phyloP scores from a whole-genome alignment of 2,113 vertebrate genomes.

The Anoura caudifer region DNA sequence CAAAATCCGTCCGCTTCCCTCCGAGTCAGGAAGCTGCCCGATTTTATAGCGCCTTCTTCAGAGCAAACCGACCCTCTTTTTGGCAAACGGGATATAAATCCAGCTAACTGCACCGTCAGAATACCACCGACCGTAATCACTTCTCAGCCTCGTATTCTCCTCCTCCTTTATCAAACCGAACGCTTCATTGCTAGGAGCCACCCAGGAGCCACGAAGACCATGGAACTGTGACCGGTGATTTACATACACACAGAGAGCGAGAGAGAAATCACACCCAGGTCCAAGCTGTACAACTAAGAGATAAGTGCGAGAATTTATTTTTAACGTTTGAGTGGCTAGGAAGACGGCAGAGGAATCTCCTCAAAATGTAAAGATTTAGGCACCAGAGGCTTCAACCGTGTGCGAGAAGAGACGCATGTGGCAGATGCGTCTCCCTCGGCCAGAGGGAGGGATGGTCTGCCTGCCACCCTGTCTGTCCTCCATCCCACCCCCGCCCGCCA shows the following conservation, averaged over 20 bases:
- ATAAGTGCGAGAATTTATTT: neutral
- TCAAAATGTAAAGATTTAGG: neutral
- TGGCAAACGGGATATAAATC: neutral
- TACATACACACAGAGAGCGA: neutral
- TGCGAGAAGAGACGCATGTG: fast-evolving
- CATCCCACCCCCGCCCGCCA: neutral
- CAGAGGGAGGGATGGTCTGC: neutral
- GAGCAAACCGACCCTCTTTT: neutral
- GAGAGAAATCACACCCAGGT: no score
- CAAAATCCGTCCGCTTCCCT: neutral
- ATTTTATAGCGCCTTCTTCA: neutral
- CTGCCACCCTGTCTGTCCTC: fast-evolving
- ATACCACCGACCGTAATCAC: fast-evolving
- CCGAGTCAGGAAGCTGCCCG: neutral
- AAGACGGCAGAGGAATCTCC: neutral
- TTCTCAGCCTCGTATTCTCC: neutral
- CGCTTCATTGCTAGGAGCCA: neutral
- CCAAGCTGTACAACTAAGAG: neutral
- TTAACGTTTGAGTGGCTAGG: neutral
- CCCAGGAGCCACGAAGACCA: neutral
- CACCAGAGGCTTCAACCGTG: fast-evolving
- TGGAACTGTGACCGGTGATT: neutral
- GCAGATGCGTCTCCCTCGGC: neutral
- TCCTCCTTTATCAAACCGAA: neutral
- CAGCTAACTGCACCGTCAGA: fast-evolving